Evolutionary conservation across 2,888 invertebrate genomes (phyloP).

Genomic region (Apamea sordens): DNA sequence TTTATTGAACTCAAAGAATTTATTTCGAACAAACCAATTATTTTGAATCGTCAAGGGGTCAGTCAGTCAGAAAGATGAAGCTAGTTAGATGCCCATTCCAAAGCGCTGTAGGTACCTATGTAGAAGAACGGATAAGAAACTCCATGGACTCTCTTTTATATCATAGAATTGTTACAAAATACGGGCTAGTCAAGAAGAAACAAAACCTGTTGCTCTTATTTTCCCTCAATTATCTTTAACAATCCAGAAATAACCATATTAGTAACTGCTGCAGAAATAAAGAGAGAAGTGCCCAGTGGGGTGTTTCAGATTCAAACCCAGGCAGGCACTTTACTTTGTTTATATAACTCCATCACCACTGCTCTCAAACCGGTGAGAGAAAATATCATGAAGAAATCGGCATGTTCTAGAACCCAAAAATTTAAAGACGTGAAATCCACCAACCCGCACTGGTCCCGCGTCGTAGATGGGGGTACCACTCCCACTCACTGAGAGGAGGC

Average conservation of each 20-base stretch:
- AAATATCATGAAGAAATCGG: background rate
- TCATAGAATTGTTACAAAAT: too few species aligned
- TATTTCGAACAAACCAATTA: too few species aligned
- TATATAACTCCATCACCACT: background rate
- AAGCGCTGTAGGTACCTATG: too few species aligned
- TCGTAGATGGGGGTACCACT: background rate
- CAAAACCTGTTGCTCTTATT: background rate
- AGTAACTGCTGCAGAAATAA: background rate
- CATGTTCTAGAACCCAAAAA: background rate
- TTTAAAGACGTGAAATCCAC: background rate
- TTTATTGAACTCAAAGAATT: too few species aligned
- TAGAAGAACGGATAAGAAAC: too few species aligned
- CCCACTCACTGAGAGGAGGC: background rate
- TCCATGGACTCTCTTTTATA: too few species aligned
- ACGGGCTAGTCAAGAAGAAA: background rate
- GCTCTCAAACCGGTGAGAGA: background rate
- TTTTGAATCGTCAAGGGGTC: too few species aligned
- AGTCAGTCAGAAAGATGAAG: too few species aligned
- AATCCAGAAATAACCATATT: background rate
- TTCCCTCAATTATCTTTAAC: background rate
- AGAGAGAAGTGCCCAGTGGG: background rate
- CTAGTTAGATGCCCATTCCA: too few species aligned
- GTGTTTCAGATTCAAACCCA: background rate
- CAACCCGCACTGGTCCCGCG: background rate
- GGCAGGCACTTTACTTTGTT: background rate